Conservation (phyloP, 2,888 invertebrate species). For the Drosophila anomelani region DNA sequence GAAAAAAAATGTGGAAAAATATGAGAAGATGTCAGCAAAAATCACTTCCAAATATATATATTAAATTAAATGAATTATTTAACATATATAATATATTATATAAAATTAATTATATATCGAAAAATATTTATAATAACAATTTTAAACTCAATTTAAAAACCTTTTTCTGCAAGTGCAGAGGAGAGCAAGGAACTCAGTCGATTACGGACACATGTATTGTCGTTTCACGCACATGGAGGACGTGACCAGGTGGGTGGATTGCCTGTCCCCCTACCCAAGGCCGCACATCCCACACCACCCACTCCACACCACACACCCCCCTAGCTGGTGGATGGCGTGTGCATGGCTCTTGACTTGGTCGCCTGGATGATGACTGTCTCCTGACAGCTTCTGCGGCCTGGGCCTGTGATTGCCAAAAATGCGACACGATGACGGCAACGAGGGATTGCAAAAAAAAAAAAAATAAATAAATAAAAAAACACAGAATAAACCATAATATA, state of each 20-base stretch:
- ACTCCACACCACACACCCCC: neutral
- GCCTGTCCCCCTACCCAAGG: constrained; percentile 2
- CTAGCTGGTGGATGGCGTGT: constrained; percentile 2
- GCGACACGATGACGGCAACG: constrained; percentile 76
- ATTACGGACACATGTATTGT: constrained; percentile 70
- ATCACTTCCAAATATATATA: no score
- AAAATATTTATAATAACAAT: no score
- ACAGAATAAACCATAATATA: constrained; percentile 8
- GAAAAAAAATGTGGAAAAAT: no score
- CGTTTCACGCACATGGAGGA: constrained; percentile 50
- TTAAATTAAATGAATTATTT: neutral
- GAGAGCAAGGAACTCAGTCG: constrained; percentile 46
- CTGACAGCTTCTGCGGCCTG: constrained; percentile 71
- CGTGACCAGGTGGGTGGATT: constrained; percentile 65
- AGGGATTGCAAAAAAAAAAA: constrained; percentile 69
- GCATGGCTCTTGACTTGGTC: constrained; percentile 37
- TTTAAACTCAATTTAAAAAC: neutral
- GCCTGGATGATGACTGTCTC: constrained; percentile 76
- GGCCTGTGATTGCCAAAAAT: constrained; percentile 79
- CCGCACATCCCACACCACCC: constrained; percentile 1
- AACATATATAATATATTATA: no score
- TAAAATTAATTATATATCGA: no score
- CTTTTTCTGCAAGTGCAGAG: neutral
- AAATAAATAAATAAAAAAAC: constrained; percentile 30
- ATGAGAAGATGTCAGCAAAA: neutral